phyloP scores from a whole-genome alignment of 2,888 invertebrate species.

The Cosmorhoe ocellata region DNA sequence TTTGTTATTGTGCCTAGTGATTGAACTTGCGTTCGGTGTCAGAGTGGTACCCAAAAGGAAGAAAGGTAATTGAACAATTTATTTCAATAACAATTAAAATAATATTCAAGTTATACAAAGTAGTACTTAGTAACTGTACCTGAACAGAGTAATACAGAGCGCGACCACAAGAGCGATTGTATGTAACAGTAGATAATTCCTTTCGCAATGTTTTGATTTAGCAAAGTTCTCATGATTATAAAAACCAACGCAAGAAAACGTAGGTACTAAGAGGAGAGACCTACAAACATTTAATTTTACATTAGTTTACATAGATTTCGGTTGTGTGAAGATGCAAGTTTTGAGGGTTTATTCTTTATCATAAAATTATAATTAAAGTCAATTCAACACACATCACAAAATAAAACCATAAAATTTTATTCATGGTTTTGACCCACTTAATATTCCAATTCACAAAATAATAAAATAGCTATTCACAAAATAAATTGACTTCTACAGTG shows the following conservation, averaged over 20 bases:
- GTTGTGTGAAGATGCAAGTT: too few species aligned
- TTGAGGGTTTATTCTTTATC: too few species aligned
- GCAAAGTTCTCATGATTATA: slow-evolving; percentile 31
- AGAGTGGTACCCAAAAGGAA: slow-evolving; percentile 80
- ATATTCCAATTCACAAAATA: too few species aligned
- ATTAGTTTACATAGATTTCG: too few species aligned
- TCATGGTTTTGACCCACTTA: too few species aligned
- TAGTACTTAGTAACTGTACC: too few species aligned
- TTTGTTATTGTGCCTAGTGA: slow-evolving; percentile 77
- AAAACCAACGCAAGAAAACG: slow-evolving; percentile 23
- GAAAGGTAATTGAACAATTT: slow-evolving; percentile 71
- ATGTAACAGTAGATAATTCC: slow-evolving; percentile 6
- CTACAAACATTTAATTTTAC: too few species aligned
- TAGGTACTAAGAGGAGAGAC: neutral
- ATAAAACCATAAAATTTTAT: too few species aligned
- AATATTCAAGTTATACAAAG: too few species aligned
- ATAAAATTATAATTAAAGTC: too few species aligned
- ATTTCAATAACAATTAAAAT: neutral
- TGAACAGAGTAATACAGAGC: slow-evolving; percentile 20
- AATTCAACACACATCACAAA: too few species aligned
- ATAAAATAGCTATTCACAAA: neutral
- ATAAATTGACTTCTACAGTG: neutral
- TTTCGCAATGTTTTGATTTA: slow-evolving; percentile 40
- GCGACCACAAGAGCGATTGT: slow-evolving; percentile 30
- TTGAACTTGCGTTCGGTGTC: slow-evolving; percentile 78